These are phyloP conservation scores for Diphyllodes magnificus DNA, from an alignment of 2,113 vertebrate species.

Conservation along the genomic window DNA sequence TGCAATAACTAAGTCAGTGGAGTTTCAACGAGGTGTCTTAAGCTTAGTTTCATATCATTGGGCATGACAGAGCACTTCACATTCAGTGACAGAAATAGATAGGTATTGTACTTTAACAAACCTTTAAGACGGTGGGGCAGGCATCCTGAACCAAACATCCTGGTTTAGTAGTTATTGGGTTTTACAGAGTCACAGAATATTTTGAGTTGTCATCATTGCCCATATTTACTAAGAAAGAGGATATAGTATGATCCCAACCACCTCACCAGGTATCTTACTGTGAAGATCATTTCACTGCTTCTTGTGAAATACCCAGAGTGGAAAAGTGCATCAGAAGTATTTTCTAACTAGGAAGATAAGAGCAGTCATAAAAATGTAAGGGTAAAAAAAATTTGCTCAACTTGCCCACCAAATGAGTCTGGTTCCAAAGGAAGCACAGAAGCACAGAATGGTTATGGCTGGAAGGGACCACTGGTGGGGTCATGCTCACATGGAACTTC, in stretches of 20 bases:
- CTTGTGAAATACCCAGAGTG: background rate
- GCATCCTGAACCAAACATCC: background rate
- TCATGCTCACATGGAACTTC: background rate
- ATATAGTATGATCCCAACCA: background rate
- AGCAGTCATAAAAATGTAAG: background rate
- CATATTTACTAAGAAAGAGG: background rate
- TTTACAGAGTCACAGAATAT: background rate
- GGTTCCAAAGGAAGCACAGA: background rate
- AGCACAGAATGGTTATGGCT: background rate
- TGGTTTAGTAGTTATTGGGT: background rate
- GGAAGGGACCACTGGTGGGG: background rate
- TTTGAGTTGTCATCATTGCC: background rate
- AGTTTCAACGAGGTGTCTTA: background rate
- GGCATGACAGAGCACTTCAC: background rate
- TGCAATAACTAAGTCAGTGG: background rate
- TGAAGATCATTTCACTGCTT: background rate
- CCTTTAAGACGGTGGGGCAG: background rate
- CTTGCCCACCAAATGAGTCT: background rate
- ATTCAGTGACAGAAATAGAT: background rate
- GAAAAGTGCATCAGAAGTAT: background rate
- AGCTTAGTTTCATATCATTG: background rate
- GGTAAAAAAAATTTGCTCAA: background rate
- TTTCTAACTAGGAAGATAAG: background rate
- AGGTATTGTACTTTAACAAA: background rate
- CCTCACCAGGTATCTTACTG: background rate